Conservation (phyloP, 2,888 invertebrate species). For the Cecidostiba fungosa region DNA sequence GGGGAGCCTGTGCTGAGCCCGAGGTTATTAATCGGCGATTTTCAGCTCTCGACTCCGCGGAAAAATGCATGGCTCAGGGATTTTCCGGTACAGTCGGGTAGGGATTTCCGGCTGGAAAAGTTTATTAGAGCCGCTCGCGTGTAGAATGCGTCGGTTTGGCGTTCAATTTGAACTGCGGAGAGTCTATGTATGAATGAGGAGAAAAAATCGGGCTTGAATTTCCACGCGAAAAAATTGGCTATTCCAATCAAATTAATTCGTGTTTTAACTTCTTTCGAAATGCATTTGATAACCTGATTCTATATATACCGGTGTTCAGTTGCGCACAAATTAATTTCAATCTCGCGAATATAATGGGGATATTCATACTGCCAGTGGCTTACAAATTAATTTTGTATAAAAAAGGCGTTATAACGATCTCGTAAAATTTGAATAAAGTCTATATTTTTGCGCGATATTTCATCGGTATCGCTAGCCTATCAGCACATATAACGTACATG, state of each 20-base stretch:
- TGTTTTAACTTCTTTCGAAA: too few species aligned
- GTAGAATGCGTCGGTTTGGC: background rate
- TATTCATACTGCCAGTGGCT: background rate
- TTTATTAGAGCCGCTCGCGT: conserved; percentile 34
- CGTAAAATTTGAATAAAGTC: conserved; percentile 21
- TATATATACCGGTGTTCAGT: background rate
- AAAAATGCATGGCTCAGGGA: conserved; percentile 22
- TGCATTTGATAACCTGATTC: conserved; percentile 10
- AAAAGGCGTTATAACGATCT: background rate
- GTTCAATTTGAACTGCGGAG: background rate
- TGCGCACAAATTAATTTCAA: background rate
- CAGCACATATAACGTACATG: background rate
- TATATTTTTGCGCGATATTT: background rate
- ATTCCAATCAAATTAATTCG: too few species aligned
- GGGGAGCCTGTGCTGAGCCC: background rate
- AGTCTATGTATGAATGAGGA: background rate
- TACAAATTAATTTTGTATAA: conserved; percentile 7
- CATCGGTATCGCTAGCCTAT: background rate
- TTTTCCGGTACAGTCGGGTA: background rate
- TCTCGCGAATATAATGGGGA: background rate
- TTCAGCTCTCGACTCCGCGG: conserved; percentile 30
- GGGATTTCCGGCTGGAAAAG: conserved; percentile 15
- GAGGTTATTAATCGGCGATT: conserved; percentile 47
- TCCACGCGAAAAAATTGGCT: background rate
- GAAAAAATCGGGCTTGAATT: background rate